Percentiles rank a stretch among this genome's conserved stretches.
Evolutionary conservation across 2,113 vertebrate species (phyloP).

Genomic region (Heterocephalus glaber): DNA sequence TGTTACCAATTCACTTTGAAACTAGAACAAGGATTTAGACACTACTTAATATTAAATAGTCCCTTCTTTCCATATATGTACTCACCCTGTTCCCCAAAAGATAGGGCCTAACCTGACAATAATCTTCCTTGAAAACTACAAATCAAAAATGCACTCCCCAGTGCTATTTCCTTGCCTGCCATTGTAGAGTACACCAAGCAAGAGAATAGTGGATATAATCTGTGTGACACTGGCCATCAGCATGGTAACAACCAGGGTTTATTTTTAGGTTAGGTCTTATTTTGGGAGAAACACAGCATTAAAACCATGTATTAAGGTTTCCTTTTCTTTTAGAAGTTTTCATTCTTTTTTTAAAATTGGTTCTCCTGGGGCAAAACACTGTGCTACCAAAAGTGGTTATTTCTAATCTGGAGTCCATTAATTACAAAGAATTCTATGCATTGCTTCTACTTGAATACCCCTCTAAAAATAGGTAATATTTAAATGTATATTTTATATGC

Average conservation of each 20-base stretch:
- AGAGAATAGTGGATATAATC: not conserved
- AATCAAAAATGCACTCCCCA: not conserved
- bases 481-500: not conserved
- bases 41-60: not conserved
- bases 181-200: not conserved
- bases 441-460: not conserved
- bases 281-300: not conserved
- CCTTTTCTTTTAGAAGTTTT: not conserved
- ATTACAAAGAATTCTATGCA: not conserved
- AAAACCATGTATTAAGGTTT: constrained; percentile 4
- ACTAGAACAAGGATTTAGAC: not conserved
- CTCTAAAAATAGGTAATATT: not conserved
- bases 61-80: not conserved
- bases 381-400: not conserved
- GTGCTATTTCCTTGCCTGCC: not conserved
- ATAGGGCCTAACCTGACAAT: not conserved
- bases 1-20: not conserved
- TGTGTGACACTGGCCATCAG: not conserved
- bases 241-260: not conserved
- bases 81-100: not conserved
- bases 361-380: not conserved
- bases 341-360: not conserved
- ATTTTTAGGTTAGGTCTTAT: not conserved
- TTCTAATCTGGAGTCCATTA: not conserved
- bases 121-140: not conserved